Base-by-base conservation (phyloP, 2,888 invertebrate species). In the Coenonympha glycerion region DNA sequence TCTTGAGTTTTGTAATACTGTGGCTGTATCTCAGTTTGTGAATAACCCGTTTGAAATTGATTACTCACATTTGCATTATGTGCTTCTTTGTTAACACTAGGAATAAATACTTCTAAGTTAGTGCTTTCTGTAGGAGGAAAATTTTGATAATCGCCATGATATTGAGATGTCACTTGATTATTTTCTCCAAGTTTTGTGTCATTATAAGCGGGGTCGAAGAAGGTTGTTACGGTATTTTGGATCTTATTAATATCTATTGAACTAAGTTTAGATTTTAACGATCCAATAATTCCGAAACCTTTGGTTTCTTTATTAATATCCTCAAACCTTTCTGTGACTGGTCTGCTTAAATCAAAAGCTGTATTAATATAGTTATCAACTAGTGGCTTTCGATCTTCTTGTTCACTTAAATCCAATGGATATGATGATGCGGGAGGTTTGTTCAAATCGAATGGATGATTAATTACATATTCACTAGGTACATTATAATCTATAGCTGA, bases 221-320 rank as follows among this genome's bases (percentile, higher is more conserved):
- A 87, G 0, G 82, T 85, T 0, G 87, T 85, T 2, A 88, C 85
- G 3, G 69, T 81, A 61, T 71, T 82, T 64, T 87, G 87, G 33
- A 87, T 76, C 61, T 83, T 87, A 65, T 84, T 84, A 8, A 87
- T 83, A 64, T 85, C 85, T 39, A 88, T 65, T 5, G 79, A 72
- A 55, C 78, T 76, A 0, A 87, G 68, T 57, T 86, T 87, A 24
- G 86, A 85, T 67, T 86, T 87, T n/a, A 87, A 66, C 6, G 86
- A 85, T 16, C 86, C 86, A 44, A 87, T 80, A 9, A 87, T 73
- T 34, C 84, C 86, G 49, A 83, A 82, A 3, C 77, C 73, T 69
- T 64, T 75, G 0, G 69, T 49, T 57, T 82, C 82, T 44, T 71
- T 66, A 41, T 66, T 70, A 0, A 68, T 61, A 30, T 65, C 56